A percentile compares a stretch with the other conserved stretches of the same genome.
Conservation (phyloP, 2,797 vertebrate species). For the Cossypha dichroa region DNA sequence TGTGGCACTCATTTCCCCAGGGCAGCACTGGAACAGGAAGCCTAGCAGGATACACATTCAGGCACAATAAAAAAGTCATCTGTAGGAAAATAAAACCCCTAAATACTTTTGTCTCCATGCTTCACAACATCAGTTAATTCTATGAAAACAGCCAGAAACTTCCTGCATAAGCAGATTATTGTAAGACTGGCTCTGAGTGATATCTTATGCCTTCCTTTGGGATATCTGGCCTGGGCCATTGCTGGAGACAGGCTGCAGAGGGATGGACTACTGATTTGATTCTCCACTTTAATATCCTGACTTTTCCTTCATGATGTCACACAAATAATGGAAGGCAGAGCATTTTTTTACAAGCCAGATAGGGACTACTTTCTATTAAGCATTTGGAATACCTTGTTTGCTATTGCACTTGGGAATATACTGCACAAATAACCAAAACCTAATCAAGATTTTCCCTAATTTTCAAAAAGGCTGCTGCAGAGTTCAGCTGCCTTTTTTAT, state of each 20-base stretch:
- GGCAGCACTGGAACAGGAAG: neutral
- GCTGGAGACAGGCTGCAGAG: conserved; percentile 16
- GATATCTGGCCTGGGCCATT: neutral
- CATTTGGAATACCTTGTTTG: neutral
- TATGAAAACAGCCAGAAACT: conserved; percentile 33
- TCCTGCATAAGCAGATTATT: conserved; percentile 19
- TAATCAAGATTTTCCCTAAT: conserved; percentile 36
- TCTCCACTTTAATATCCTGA: neutral
- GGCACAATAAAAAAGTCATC: neutral
- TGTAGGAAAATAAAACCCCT: neutral
- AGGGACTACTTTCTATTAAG: neutral
- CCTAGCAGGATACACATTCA: neutral
- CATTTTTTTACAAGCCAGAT: neutral
- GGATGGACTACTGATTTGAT: conserved; percentile 30
- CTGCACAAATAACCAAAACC: neutral
- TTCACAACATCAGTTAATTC: conserved; percentile 29
- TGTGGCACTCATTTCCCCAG: neutral
- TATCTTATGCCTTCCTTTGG: neutral
- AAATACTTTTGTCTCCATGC: neutral
- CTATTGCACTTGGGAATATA: neutral
- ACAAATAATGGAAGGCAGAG: conserved; percentile 19
- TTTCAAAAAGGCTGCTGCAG: conserved; percentile 23
- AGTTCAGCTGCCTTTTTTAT: conserved; percentile 29
- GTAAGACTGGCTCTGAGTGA: neutral
- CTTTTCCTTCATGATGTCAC: conserved; percentile 11